Conservation (phyloP, 2,113 vertebrate genomes). For the Ammospiza nelsoni region DNA sequence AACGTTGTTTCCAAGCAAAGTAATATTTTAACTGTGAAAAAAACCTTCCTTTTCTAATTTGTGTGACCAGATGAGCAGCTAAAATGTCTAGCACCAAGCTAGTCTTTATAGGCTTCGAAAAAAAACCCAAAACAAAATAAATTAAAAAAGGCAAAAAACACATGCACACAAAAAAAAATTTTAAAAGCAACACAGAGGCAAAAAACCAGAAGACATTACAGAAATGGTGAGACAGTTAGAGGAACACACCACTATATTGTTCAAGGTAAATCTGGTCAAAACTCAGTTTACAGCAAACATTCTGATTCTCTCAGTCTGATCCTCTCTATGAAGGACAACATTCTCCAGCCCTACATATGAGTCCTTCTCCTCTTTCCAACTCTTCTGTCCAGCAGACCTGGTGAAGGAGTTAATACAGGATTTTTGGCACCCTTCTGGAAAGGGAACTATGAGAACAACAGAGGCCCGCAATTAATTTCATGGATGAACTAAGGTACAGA, state of each 20-base stretch:
- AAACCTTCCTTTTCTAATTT: neutral
- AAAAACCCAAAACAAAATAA: neutral
- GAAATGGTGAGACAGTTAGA: neutral
- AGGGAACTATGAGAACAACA: neutral
- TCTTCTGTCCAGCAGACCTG: neutral
- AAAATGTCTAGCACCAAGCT: neutral
- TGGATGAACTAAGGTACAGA: accelerated
- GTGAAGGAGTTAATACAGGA: neutral
- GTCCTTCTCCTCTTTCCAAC: neutral
- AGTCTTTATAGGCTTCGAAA: neutral
- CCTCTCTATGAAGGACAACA: neutral
- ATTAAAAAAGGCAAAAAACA: too few relatives aligned
- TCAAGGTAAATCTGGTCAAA: neutral
- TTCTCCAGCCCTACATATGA: neutral
- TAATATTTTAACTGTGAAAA: neutral
- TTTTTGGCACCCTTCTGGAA: neutral
- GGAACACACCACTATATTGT: accelerated
- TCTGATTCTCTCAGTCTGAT: neutral
- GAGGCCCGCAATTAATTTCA: neutral
- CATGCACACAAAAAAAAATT: too few relatives aligned
- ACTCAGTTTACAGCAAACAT: neutral
- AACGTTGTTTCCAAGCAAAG: neutral
- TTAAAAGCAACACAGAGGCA: neutral
- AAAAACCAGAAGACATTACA: neutral
- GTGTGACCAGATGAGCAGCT: neutral